A percentile compares a stretch with the other conserved stretches of the same genome.
Conservation (phyloP, 1,140 invertebrate species). For the Alviniconcha marisindica region DNA sequence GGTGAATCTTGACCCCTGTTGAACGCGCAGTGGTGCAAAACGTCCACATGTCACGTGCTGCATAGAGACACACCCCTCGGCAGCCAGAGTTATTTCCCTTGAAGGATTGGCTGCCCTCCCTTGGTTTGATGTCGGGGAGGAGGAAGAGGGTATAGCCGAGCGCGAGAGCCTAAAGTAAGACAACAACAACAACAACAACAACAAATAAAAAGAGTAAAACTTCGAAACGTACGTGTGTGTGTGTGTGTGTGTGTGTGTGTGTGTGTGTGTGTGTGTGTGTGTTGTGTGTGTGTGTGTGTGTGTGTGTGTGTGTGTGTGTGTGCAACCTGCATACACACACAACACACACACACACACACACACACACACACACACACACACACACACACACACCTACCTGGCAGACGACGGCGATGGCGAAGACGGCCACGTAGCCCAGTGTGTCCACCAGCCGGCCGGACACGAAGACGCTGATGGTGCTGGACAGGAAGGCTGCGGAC, state of each 20-base stretch:
- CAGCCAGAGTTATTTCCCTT: too few relatives aligned
- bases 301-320: too few relatives aligned
- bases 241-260: too few relatives aligned
- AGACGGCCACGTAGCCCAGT: conserved; percentile 66
- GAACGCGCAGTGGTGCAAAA: conserved; percentile 66
- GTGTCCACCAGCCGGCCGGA: conserved; percentile 71
- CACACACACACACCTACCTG: conserved; percentile 45
- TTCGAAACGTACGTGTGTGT: neutral
- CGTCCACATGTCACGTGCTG: conserved; percentile 45
- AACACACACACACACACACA: neutral
- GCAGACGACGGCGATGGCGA: conserved; percentile 69
- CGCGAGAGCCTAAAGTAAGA: conserved; percentile 57
- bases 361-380: conserved; percentile 6
- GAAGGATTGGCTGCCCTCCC: neutral
- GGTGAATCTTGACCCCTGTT: conserved; percentile 57
- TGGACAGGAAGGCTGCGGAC: conserved; percentile 78
- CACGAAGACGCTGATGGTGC: conserved; percentile 74
- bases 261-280: too few relatives aligned
- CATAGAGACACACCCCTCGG: neutral
- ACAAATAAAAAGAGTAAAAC: neutral
- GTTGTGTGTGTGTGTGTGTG: too few relatives aligned
- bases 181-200: neutral
- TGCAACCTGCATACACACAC: neutral
- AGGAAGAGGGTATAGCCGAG: conserved; percentile 73
- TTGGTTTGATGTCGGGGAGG: conserved; percentile 57